Evolutionary conservation across 2,888 invertebrate genomes (phyloP).

Genomic region (Carterocephalus palaemon): DNA sequence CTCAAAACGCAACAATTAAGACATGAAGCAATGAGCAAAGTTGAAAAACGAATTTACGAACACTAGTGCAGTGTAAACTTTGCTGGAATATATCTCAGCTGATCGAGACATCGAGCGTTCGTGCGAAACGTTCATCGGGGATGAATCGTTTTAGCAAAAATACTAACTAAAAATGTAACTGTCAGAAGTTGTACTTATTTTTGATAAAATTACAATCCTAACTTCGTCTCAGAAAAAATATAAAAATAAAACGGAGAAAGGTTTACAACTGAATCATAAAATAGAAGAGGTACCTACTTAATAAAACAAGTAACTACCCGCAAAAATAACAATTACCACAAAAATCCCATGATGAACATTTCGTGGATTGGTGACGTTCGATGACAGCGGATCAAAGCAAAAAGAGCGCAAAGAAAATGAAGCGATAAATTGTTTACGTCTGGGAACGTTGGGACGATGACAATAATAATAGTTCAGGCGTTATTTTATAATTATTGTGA

Average conservation of each 20-base stretch:
- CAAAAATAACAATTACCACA: constrained; percentile 27
- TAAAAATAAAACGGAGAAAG: too few species aligned
- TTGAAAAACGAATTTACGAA: constrained; percentile 7
- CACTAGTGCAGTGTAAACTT: constrained; percentile 14
- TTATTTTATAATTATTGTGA: constrained; percentile 29
- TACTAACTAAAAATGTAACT: neutral
- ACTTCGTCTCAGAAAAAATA: too few species aligned
- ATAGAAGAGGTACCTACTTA: too few species aligned
- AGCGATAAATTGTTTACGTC: constrained; percentile 23
- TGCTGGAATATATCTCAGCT: constrained; percentile 41
- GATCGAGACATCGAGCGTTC: constrained; percentile 45
- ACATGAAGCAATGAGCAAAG: constrained; percentile 1
- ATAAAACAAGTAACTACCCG: too few species aligned
- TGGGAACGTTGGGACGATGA: constrained; percentile 20
- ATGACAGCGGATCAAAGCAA: constrained; percentile 44
- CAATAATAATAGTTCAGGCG: neutral
- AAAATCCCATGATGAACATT: constrained; percentile 55
- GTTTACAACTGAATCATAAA: too few species aligned
- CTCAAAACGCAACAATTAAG: too few species aligned
- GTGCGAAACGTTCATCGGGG: constrained; percentile 53
- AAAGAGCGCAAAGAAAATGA: constrained; percentile 53
- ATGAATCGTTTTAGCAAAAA: constrained; percentile 25
- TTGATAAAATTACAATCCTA: too few species aligned
- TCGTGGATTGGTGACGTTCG: constrained; percentile 62
- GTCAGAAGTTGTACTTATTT: too few species aligned